Evolutionary conservation across 1,140 invertebrate species (phyloP).

Genomic region (Drosophila miranda): DNA sequence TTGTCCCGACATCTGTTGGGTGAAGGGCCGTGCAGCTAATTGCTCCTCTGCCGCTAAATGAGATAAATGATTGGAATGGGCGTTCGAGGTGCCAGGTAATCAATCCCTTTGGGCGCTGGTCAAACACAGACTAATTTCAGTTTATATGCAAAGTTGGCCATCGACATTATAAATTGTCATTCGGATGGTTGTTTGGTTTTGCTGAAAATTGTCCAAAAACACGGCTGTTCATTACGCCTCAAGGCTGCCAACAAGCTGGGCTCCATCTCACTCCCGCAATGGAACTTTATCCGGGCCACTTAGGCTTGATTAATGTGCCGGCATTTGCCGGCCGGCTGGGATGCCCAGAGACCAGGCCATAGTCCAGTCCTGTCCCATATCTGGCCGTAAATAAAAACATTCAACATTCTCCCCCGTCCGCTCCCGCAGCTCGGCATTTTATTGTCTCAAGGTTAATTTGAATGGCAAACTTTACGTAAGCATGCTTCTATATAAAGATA

Average conservation of each 20-base stretch:
- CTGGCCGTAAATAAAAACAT: slow-evolving; percentile 42
- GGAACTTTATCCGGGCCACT: slow-evolving; percentile 70
- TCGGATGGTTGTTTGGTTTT: slow-evolving; percentile 9
- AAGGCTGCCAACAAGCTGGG: neutral
- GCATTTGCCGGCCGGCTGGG: slow-evolving; percentile 35
- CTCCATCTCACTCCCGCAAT: slow-evolving; percentile 1
- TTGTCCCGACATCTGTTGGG: slow-evolving; percentile 31
- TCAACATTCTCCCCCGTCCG: neutral
- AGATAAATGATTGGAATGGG: slow-evolving; percentile 10
- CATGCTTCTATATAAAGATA: slow-evolving; percentile 38
- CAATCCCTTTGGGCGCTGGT: slow-evolving; percentile 1
- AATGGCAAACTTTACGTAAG: slow-evolving; percentile 70
- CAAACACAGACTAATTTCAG: neutral
- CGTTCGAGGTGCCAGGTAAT: slow-evolving; percentile 13
- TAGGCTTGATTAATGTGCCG: slow-evolving; percentile 76
- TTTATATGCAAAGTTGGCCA: slow-evolving; percentile 3
- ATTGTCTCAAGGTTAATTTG: slow-evolving; percentile 79
- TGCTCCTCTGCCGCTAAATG: slow-evolving; percentile 10
- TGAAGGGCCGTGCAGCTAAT: slow-evolving; percentile 42
- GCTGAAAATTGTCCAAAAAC: slow-evolving; percentile 1
- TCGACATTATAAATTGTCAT: slow-evolving; percentile 38
- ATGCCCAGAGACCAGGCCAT: neutral
- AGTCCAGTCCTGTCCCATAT: neutral
- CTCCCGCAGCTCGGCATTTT: slow-evolving; percentile 40
- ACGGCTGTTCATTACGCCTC: slow-evolving; percentile 12